phyloP scores from a whole-genome alignment of 92 coral and sea anemone species.

The Heteractis magnifica region DNA sequence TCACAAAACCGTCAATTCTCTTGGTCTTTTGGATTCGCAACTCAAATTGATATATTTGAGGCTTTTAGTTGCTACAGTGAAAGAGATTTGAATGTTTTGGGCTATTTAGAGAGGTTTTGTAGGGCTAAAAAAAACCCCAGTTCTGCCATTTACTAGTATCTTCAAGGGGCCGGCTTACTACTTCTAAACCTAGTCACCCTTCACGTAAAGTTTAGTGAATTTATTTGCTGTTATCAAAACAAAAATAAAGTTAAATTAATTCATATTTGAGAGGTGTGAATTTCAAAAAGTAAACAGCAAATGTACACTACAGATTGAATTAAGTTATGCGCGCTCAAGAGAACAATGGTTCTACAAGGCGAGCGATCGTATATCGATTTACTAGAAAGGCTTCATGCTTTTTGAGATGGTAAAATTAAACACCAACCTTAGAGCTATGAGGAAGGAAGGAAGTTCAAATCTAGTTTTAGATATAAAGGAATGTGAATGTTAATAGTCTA shows the following conservation, averaged over 20 bases:
- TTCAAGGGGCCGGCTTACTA: no score
- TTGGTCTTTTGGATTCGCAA: background rate
- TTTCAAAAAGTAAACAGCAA: background rate
- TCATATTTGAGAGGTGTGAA: background rate
- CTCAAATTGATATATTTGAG: background rate
- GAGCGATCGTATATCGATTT: no score
- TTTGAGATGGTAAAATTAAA: no score
- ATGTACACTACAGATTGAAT: background rate
- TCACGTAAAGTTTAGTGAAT: background rate
- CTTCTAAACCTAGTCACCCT: background rate
- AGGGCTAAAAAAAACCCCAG: no score
- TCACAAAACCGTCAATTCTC: background rate
- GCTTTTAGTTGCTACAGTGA: background rate
- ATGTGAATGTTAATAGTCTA: background rate
- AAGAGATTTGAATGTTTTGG: no score
- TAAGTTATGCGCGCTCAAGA: no score
- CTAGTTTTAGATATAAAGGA: background rate
- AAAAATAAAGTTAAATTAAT: background rate
- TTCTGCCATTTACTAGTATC: no score
- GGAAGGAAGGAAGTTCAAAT: background rate
- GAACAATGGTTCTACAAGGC: no score
- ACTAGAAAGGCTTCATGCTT: no score
- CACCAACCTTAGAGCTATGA: no score
- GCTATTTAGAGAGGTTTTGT: no score
- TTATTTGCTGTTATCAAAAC: background rate